These are phyloP conservation scores for Melanotaenia nigrans DNA, from an alignment of 2,797 vertebrate species.

Conservation along the genomic window DNA sequence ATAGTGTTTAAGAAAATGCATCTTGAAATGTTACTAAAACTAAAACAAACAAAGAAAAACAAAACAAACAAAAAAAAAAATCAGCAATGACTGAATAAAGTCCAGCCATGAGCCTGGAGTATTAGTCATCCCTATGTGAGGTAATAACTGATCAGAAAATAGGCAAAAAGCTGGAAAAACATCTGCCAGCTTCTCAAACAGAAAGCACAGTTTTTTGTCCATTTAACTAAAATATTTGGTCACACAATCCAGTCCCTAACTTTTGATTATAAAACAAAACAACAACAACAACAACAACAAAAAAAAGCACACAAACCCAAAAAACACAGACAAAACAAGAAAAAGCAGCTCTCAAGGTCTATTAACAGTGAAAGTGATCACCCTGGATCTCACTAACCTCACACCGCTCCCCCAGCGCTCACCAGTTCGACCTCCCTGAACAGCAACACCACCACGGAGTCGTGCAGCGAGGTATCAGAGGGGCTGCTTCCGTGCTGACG, in stretches of 20 bases:
- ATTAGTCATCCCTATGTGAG: constrained; percentile 70
- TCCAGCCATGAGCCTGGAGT: constrained; percentile 33
- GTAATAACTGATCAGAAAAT: constrained; percentile 62
- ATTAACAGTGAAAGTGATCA: constrained; percentile 6
- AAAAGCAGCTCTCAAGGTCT: background rate
- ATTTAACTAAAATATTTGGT: constrained; percentile 44
- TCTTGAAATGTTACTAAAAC: background rate
- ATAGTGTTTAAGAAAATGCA: constrained; percentile 16
- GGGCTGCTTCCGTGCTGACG: constrained; percentile 20
- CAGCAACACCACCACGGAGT: constrained; percentile 4
- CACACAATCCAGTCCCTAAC: constrained; percentile 25
- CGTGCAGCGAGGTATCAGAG: constrained; percentile 24
- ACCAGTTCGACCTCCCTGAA: background rate
- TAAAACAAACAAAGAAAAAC: constrained; percentile 1
- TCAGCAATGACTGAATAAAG: constrained; percentile 49
- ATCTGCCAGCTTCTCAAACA: constrained; percentile 45
- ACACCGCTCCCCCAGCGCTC: constrained; percentile 6
- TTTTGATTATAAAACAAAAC: constrained; percentile 5
- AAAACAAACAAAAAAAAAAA: constrained; percentile 29
- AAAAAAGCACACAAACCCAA: background rate
- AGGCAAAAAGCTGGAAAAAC: constrained; percentile 52
- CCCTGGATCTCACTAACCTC: constrained; percentile 20
- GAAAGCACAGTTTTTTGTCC: constrained; percentile 39
- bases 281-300: too few species aligned
- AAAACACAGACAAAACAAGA: background rate